phyloP scores from a whole-genome alignment of 2,888 invertebrate species.

The Pelosia muscerda region DNA sequence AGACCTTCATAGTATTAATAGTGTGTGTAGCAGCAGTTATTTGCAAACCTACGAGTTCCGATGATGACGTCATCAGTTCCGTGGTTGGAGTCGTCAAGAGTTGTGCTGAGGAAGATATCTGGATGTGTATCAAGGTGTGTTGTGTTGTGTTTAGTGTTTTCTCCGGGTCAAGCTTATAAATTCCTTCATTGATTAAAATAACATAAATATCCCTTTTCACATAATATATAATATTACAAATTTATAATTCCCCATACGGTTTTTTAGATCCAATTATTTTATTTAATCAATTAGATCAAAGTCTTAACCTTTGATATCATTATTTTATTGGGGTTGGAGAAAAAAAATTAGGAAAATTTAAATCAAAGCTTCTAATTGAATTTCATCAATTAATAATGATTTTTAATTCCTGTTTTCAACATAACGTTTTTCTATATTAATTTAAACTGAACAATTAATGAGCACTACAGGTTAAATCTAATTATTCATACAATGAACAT shows the following conservation, averaged over 20 bases:
- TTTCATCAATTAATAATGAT: neutral
- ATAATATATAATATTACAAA: neutral
- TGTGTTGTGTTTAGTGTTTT: slow-evolving; percentile 59
- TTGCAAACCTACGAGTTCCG: slow-evolving; percentile 82
- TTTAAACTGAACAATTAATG: neutral
- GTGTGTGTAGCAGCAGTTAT: slow-evolving; percentile 82
- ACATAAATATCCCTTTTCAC: neutral
- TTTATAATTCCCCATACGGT: neutral
- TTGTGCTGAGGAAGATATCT: slow-evolving; percentile 90
- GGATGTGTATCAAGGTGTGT: slow-evolving; percentile 92
- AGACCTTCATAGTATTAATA: slow-evolving; percentile 78
- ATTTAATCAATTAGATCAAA: neutral
- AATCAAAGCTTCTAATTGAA: neutral
- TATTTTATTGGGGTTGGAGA: neutral
- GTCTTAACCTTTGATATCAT: neutral
- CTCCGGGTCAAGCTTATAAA: slow-evolving; percentile 15
- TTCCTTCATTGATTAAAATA: neutral
- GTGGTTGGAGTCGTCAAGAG: slow-evolving; percentile 90
- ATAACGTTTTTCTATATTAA: neutral
- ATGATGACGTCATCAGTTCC: slow-evolving; percentile 86
- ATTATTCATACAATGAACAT: too few relatives aligned
- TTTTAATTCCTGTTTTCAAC: neutral
- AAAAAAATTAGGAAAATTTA: neutral
- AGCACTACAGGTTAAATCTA: neutral
- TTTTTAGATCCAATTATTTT: neutral